Evolutionary conservation across 2,797 vertebrate species (phyloP), one percentile per base, ranked within the genome.

Genomic region (Alectoris magna): DNA sequence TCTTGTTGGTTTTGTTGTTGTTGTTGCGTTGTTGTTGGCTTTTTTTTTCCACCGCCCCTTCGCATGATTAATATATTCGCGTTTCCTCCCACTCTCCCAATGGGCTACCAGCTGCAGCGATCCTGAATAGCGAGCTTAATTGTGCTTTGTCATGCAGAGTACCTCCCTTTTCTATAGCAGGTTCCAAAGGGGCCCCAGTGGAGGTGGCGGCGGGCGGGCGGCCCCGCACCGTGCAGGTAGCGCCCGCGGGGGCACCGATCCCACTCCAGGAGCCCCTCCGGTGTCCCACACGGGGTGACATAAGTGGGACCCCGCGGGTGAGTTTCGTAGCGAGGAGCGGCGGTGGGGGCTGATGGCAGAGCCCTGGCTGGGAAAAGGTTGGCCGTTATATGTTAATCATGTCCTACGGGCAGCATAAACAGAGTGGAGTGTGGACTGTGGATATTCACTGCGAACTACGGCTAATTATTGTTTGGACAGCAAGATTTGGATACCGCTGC

Each of bases 101-200:
- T 98, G 98, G 97, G 97, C 98, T 98, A 98, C 98, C 99, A 99
- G 99, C 99, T 99, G 99, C 99, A 98, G 94, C 95, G 96, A 95
- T 97, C 95, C 97, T 99, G 98, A 99, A 99, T 99, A 97, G 98
- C 97, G 96, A 98, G 98, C 98, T 98, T 99, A 99, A 99, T 99
- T 99, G 98, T 98, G 98, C 98, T 99, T 99, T 99, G 99, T 99
- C 98, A 99, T 99, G 98, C 98, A 98, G 99, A 99, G 98, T 98
- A 98, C 97, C 96, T 94, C 97, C 96, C 88, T 97, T 98, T 98
- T 98, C 98, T 98, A 98, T 98, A 97, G 98, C 96, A 97, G 96
- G 96, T 97, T 97, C 98, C 97, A 98, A 98, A 98, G 97, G 55
- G 97, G 95, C 93, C 91, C 97, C 97, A 97, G 97, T 96, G 98